phyloP scores from a whole-genome alignment of 2,888 invertebrate genomes.

The Rutpela maculata region DNA sequence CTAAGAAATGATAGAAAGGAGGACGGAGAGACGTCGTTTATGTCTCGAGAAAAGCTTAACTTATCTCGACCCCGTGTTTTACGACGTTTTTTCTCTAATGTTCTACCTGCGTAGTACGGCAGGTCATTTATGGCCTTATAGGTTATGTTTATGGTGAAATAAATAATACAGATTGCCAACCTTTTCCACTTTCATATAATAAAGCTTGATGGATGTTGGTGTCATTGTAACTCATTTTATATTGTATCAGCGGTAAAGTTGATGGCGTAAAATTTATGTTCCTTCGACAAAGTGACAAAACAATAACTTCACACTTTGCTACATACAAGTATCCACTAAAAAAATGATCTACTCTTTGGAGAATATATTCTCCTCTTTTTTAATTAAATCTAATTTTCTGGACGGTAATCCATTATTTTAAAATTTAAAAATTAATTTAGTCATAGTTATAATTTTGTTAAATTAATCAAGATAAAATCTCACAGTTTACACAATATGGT shows the following conservation, averaged over 20 bases:
- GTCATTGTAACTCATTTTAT: constrained; percentile 39
- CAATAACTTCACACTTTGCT: not conserved
- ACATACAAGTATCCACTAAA: too few relatives aligned
- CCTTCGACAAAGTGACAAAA: constrained; percentile 33
- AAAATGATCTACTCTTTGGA: too few relatives aligned
- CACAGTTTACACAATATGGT: too few relatives aligned
- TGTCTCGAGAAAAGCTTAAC: constrained; percentile 41
- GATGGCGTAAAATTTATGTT: constrained; percentile 29
- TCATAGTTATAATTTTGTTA: too few relatives aligned
- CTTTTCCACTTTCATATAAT: constrained; percentile 48
- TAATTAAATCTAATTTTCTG: too few relatives aligned
- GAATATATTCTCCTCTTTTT: too few relatives aligned
- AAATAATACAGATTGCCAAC: constrained; percentile 61
- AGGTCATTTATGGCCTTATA: constrained; percentile 60
- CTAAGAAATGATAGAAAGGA: constrained; percentile 41
- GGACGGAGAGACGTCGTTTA: constrained; percentile 53
- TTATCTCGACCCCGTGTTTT: constrained; percentile 31
- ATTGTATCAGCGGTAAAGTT: constrained; percentile 31
- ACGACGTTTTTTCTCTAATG: constrained; percentile 53
- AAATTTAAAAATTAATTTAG: too few relatives aligned
- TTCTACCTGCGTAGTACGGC: constrained; percentile 54
- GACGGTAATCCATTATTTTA: too few relatives aligned
- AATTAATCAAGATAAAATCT: too few relatives aligned
- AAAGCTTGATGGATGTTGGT: constrained; percentile 51
- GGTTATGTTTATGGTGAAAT: constrained; percentile 61